phyloP scores from a whole-genome alignment of 2,113 vertebrate genomes.

The Bungarus multicinctus region DNA sequence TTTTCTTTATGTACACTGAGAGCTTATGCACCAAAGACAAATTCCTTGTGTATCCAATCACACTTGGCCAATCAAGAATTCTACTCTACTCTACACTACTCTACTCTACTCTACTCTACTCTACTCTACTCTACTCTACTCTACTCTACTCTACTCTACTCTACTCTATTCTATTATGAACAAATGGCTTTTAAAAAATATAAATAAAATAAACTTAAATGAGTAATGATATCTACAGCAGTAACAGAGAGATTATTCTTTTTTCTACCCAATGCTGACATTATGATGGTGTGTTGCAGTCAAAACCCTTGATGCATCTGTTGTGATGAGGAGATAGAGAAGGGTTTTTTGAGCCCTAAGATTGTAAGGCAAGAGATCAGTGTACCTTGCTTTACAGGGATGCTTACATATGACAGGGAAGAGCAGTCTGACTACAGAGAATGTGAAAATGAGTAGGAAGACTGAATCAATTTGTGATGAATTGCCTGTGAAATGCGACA shows the following conservation, averaged over 20 bases:
- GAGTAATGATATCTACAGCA: neutral
- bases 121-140: no score
- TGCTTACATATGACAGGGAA: neutral
- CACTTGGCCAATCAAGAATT: no score
- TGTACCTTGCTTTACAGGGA: neutral
- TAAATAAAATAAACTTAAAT: neutral
- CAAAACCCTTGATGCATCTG: neutral
- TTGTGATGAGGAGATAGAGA: neutral
- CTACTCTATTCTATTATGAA: neutral
- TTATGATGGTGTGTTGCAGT: neutral
- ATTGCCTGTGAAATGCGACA: neutral
- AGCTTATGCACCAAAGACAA: no score
- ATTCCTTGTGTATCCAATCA: no score
- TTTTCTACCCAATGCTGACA: neutral
- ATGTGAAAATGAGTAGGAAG: neutral
- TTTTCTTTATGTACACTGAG: no score
- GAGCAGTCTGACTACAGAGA: neutral
- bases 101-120: no score
- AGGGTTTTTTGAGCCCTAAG: neutral
- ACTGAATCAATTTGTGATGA: neutral
- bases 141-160: no score
- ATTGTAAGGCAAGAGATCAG: neutral
- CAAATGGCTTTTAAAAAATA: neutral
- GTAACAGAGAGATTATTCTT: neutral
- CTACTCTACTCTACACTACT: no score